These are phyloP conservation scores for Alentia gelatinosa DNA, from an alignment of 2,888 invertebrate species.

Conservation along the genomic window DNA sequence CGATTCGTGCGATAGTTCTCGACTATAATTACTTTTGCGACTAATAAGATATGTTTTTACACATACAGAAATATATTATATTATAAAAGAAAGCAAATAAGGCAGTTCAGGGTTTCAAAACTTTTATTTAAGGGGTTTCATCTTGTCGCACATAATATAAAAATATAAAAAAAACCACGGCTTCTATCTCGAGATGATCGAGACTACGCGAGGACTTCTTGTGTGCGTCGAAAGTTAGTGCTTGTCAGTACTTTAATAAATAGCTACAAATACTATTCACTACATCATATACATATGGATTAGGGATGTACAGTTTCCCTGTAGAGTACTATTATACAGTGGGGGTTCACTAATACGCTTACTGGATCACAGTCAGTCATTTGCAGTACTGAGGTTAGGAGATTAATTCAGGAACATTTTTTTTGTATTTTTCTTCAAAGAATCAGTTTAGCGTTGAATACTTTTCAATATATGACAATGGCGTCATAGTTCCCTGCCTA, in stretches of 20 bases:
- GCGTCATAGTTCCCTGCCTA: neutral
- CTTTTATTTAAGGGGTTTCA: constrained; percentile 7
- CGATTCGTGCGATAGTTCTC: too few species aligned
- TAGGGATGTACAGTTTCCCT: neutral
- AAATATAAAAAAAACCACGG: constrained; percentile 8
- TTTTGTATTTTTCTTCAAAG: neutral
- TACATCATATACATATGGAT: neutral
- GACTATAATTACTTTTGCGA: too few species aligned
- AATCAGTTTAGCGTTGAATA: neutral
- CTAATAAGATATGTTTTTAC: too few species aligned
- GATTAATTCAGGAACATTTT: neutral
- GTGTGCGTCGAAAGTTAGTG: constrained; percentile 45
- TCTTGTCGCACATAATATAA: constrained; percentile 29
- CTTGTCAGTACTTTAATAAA: constrained; percentile 10
- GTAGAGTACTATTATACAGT: neutral
- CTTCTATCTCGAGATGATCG: neutral
- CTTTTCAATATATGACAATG: neutral
- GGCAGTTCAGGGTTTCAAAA: neutral
- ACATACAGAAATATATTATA: too few species aligned
- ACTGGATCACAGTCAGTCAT: constrained; percentile 16
- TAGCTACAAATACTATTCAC: constrained; percentile 21
- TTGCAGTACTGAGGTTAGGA: constrained; percentile 17
- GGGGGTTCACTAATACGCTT: neutral
- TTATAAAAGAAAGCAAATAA: neutral
- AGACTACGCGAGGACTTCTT: neutral